These are phyloP conservation scores for Neosilurus hyrtlii DNA, from an alignment of 2,797 vertebrate species.

Conservation along the genomic window DNA sequence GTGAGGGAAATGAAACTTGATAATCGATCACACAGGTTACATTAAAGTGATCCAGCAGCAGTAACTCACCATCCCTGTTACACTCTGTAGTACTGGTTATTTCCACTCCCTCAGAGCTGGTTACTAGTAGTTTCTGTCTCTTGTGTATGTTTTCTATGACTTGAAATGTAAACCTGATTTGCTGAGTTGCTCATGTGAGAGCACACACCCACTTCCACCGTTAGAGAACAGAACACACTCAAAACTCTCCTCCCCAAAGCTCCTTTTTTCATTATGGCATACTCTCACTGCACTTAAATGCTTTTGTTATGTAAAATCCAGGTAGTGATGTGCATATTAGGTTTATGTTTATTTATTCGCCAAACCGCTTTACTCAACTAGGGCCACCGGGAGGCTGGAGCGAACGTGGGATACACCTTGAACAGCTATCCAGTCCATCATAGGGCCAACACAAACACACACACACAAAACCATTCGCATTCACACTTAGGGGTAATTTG, in stretches of 20 bases:
- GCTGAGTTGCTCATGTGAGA: constrained; percentile 35
- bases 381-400: no score
- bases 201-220: constrained; percentile 45
- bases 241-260: neutral
- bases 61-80: neutral
- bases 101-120: neutral
- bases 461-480: no score
- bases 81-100: no score
- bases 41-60: neutral
- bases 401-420: no score
- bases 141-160: neutral
- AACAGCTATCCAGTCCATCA: no score
- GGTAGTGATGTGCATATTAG: neutral
- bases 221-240: constrained; percentile 51
- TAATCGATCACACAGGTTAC: no score
- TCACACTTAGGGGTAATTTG: no score
- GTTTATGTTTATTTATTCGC: neutral
- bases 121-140: neutral
- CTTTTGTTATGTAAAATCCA: neutral
- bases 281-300: neutral
- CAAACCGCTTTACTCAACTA: no score
- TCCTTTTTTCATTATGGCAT: neutral
- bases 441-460: no score
- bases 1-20: neutral
- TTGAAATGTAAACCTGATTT: constrained; percentile 24